Evolutionary conservation across 2,113 vertebrate genomes (phyloP).

Genomic region (Myodes glareolus): DNA sequence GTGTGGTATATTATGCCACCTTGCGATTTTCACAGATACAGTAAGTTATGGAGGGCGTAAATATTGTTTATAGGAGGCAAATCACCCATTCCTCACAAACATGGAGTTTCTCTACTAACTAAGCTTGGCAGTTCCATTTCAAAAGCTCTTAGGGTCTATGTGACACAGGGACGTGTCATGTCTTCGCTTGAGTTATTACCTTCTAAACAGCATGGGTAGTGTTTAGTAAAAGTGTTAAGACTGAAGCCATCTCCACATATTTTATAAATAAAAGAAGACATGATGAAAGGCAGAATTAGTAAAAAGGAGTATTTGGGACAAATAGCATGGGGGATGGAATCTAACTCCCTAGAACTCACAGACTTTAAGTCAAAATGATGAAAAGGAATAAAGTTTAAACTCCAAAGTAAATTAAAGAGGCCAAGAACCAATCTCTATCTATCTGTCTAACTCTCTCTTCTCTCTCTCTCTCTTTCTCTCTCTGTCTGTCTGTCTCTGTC

Average conservation of each 20-base stretch:
- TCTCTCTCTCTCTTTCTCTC: neutral
- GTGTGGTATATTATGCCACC: constrained; percentile 39
- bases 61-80: constrained; percentile 61
- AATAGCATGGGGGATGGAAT: neutral
- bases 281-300: neutral
- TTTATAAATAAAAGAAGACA: constrained; percentile 14
- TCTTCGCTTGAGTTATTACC: constrained; percentile 36
- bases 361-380: neutral
- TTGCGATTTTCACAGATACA: constrained; percentile 55
- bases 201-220: constrained; percentile 13
- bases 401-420: constrained; percentile 29
- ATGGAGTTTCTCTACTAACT: constrained; percentile 67
- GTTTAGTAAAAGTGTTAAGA: neutral
- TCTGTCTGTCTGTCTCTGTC: neutral
- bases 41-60: constrained; percentile 49
- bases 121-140: constrained; percentile 54
- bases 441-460: neutral
- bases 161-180: constrained; percentile 65
- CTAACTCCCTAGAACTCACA: neutral
- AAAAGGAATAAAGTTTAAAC: constrained; percentile 18
- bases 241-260: neutral
- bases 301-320: neutral
- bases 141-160: constrained; percentile 64
- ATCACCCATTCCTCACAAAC: constrained; percentile 51
- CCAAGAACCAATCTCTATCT: neutral